A percentile compares a stretch with the other conserved stretches of the same genome.
phyloP scores from a whole-genome alignment of 2,888 invertebrate species.

The Dioctria linearis region DNA sequence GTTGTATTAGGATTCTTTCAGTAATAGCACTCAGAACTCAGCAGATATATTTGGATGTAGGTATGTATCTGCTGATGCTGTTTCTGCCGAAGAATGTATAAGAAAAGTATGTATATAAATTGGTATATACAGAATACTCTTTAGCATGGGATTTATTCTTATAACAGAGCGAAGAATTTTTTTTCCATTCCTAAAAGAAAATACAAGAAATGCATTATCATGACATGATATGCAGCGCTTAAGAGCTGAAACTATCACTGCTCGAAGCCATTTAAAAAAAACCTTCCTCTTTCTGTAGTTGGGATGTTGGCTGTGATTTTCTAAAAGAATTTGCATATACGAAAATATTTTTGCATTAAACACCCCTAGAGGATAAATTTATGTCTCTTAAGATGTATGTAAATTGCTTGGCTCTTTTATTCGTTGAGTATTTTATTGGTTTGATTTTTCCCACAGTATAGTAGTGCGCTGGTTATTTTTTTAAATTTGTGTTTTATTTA shows the following conservation, averaged over 20 bases:
- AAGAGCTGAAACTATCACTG: background rate
- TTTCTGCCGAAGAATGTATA: background rate
- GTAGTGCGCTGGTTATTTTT: too few relatives aligned
- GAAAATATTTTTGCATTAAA: background rate
- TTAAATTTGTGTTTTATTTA: too few relatives aligned
- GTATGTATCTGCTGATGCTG: background rate
- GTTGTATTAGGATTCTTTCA: slow-evolving; percentile 15
- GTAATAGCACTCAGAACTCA: background rate
- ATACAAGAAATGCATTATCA: slow-evolving; percentile 18
- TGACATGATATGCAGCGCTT: background rate
- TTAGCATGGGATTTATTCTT: background rate
- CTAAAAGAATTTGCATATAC: slow-evolving; percentile 18
- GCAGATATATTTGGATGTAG: background rate
- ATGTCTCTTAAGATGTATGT: too few relatives aligned
- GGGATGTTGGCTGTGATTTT: slow-evolving; percentile 1
- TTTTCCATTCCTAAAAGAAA: background rate
- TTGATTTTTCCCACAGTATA: too few relatives aligned
- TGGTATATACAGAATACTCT: background rate
- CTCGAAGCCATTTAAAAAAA: slow-evolving; percentile 24
- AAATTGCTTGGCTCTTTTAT: too few relatives aligned
- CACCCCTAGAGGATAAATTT: too few relatives aligned
- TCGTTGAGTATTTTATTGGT: too few relatives aligned
- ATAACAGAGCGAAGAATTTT: background rate
- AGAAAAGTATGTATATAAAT: too few relatives aligned
- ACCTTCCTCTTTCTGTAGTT: background rate